These are phyloP conservation scores for Holocentrus rufus DNA, from an alignment of 2,797 vertebrate species.

Conservation along the genomic window DNA sequence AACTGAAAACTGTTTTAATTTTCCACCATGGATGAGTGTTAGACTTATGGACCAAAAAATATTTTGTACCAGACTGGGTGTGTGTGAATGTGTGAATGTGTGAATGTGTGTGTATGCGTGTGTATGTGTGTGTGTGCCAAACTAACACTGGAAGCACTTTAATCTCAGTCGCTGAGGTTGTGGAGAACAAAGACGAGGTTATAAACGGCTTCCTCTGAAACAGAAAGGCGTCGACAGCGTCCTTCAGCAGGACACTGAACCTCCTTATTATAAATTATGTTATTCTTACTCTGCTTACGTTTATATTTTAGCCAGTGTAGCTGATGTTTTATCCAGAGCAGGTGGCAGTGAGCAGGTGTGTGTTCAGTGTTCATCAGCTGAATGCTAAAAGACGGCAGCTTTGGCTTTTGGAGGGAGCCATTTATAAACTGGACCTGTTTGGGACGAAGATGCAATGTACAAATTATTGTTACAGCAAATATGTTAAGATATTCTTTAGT, in stretches of 20 bases:
- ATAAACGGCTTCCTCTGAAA: slow-evolving; percentile 24
- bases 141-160: slow-evolving; percentile 68
- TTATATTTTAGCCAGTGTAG: too few species aligned
- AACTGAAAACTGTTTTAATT: neutral
- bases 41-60: slow-evolving; percentile 42
- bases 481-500: neutral
- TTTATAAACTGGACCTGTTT: neutral
- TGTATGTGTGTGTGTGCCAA: slow-evolving; percentile 50
- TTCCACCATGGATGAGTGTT: neutral
- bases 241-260: too few species aligned
- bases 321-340: too few species aligned
- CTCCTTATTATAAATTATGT: too few species aligned
- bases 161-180: slow-evolving; percentile 27
- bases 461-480: slow-evolving; percentile 22
- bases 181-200: slow-evolving; percentile 12
- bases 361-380: too few species aligned
- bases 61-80: slow-evolving; percentile 28
- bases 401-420: too few species aligned
- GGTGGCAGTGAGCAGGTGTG: too few species aligned
- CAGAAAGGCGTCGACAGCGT: neutral
- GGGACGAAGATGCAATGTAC: slow-evolving; percentile 47
- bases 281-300: too few species aligned
- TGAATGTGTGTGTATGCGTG: slow-evolving; percentile 2
- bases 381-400: too few species aligned
- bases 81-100: slow-evolving; percentile 18